Base-by-base conservation (phyloP, 1,140 invertebrate genomes). In the Trichogramma pretiosum region DNA sequence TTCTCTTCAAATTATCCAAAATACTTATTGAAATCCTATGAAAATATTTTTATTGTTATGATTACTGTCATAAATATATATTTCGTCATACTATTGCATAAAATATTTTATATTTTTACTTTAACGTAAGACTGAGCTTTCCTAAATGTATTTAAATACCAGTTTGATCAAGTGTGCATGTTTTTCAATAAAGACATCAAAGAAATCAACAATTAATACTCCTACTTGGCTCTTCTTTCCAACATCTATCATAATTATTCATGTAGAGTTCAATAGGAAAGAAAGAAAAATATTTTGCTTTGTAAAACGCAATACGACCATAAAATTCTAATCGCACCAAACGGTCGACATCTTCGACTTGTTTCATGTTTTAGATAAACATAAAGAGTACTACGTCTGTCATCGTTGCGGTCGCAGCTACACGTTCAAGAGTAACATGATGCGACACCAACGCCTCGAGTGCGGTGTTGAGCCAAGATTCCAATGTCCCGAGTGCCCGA, bases 381-480 rank as follows among this genome's bases (percentile, higher is more conserved):
- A 2, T 10, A 19, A 28, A 3, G 36, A 60, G 5, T 54, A 49
- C 0, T 59, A 60, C 34, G 52, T 44, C 50, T 77, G 74, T 49
- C 57, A 54, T 39, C 67, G 62, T 52, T 76, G 72, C 56, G 63
- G 65, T 14, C 62, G 66, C 28, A 57, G 53, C 23, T 75, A 74
- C 45, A 61, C 62, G 4, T 66, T 69, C 36, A 70, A 67, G 46
- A 64, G 63, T 42, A 71, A 68, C 49, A 48, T 74, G 22, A 60
- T 61, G 21, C 59, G 72, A 19, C 74, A 76, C 49, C 57, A 64
- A 38, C 67, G 73, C 32, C 68, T 76, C 45, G 76, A 79, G 46
- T 79, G 77, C 49, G 75, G 75, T n/a, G 69, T 76, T 13, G 64
- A 65, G 9, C 74, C 76, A 2, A 64, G 70, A 56, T 79, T 74